Conservation (phyloP, 2,113 vertebrate species). For the Megaceryle torquata region DNA sequence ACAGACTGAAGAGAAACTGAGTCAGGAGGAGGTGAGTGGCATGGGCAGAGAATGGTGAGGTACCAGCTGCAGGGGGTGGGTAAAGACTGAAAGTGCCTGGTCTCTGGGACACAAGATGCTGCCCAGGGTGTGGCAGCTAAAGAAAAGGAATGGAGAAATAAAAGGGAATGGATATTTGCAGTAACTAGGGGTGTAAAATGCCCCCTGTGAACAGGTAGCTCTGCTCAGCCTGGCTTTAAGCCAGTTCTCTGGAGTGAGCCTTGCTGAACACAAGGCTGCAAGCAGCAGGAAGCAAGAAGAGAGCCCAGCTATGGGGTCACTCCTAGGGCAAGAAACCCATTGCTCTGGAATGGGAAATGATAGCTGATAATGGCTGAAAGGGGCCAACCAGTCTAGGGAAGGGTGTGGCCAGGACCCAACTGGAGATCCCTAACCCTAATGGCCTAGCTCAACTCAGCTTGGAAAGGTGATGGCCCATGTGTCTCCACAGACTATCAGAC, state of each 20-base stretch:
- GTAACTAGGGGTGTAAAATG: background rate
- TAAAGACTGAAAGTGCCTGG: background rate
- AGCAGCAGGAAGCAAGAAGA: background rate
- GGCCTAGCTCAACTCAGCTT: background rate
- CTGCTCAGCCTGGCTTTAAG: background rate
- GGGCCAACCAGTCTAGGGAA: background rate
- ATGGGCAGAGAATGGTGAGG: background rate
- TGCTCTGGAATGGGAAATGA: background rate
- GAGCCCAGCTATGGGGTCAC: background rate
- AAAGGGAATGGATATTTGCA: background rate
- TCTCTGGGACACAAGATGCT: background rate
- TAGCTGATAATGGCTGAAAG: background rate
- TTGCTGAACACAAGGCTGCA: background rate
- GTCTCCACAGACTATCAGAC: background rate
- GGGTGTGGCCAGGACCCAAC: background rate
- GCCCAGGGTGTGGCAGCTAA: background rate
- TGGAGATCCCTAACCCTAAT: background rate
- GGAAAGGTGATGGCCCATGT: background rate
- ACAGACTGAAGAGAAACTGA: background rate
- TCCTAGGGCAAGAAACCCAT: background rate
- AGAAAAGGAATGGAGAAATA: background rate
- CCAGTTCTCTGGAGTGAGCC: background rate
- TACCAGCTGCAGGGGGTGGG: background rate
- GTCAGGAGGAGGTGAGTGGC: background rate
- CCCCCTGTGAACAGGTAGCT: background rate